Evolutionary conservation across 1,140 invertebrate genomes (phyloP).

Genomic region (Onthophagus taurus): DNA sequence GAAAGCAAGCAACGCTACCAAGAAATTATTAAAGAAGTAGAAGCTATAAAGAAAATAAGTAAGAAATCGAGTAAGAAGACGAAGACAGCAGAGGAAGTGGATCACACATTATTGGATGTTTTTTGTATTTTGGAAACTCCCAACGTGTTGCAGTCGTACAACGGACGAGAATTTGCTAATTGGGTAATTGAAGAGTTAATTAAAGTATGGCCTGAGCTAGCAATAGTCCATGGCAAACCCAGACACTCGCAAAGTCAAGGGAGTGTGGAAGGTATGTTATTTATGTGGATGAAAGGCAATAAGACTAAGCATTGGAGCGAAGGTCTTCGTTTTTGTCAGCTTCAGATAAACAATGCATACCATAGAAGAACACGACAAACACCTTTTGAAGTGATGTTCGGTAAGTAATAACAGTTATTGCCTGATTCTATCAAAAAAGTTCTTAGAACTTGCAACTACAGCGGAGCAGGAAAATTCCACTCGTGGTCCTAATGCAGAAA

Average conservation of each 20-base stretch:
- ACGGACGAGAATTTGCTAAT: constrained; percentile 10
- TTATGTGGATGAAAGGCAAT: constrained; percentile 29
- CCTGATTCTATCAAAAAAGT: no score
- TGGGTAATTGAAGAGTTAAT: constrained; percentile 3
- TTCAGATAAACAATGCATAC: constrained; percentile 29
- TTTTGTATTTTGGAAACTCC: constrained; percentile 13
- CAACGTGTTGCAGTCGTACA: constrained; percentile 35
- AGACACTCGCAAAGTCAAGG: constrained; percentile 23
- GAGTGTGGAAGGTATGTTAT: constrained; percentile 28
- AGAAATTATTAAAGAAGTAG: no score
- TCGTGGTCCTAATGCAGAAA: no score
- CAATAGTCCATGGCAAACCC: constrained; percentile 38
- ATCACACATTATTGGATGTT: not conserved
- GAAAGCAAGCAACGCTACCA: no score
- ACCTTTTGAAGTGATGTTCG: constrained; percentile 28
- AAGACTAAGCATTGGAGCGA: constrained; percentile 27
- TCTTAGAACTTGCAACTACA: no score
- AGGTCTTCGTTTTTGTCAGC: constrained; percentile 26
- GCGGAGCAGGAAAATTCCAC: no score
- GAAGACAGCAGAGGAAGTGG: constrained; percentile 3
- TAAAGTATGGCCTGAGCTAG: constrained; percentile 7
- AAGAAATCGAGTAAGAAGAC: no score
- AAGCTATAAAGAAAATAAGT: no score
- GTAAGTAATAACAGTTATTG: no score
- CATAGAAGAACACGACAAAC: constrained; percentile 25